A percentile compares a stretch with the other conserved stretches of the same genome.
phyloP scores from a whole-genome alignment of 1,140 invertebrate species.

The Forficula auricularia region DNA sequence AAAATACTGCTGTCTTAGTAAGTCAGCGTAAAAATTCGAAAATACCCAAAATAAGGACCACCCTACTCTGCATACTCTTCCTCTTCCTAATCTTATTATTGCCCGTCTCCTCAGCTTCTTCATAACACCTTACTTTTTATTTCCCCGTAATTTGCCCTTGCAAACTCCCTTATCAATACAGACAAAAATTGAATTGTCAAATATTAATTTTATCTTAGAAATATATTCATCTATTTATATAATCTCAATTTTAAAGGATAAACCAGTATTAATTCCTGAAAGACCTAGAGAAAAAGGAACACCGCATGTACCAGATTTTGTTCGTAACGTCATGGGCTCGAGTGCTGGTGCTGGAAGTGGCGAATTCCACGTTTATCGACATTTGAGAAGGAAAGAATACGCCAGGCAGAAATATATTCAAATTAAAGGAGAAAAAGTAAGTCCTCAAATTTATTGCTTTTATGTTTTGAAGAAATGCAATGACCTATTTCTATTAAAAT shows the following conservation, averaged over 20 bases:
- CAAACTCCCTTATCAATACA: no score
- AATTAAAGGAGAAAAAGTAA: conserved; percentile 67
- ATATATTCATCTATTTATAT: no score
- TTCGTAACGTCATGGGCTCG: conserved; percentile 92
- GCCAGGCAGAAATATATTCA: conserved; percentile 83
- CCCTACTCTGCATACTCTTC: no score
- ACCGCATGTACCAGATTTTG: conserved; percentile 75
- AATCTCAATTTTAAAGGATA: conserved; percentile 42
- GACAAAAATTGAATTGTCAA: no score
- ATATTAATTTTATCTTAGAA: no score
- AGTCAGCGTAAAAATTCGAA: no score
- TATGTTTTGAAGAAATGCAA: conserved; percentile 7
- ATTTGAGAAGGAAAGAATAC: conserved; percentile 85
- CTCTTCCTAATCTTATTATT: no score
- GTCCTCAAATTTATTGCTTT: neutral
- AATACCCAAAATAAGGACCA: no score
- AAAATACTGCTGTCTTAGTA: no score
- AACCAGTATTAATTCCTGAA: conserved; percentile 72
- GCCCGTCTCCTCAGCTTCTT: no score
- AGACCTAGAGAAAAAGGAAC: conserved; percentile 56
- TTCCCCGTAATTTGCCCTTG: no score
- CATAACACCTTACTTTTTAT: no score
- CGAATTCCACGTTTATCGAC: conserved; percentile 95
- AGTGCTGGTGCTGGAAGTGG: conserved; percentile 95
- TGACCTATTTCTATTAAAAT: neutral